A percentile compares a stretch with the other conserved stretches of the same genome.
Evolutionary conservation across 2,888 invertebrate genomes (phyloP).

Genomic region (Drosophila acutilabella): DNA sequence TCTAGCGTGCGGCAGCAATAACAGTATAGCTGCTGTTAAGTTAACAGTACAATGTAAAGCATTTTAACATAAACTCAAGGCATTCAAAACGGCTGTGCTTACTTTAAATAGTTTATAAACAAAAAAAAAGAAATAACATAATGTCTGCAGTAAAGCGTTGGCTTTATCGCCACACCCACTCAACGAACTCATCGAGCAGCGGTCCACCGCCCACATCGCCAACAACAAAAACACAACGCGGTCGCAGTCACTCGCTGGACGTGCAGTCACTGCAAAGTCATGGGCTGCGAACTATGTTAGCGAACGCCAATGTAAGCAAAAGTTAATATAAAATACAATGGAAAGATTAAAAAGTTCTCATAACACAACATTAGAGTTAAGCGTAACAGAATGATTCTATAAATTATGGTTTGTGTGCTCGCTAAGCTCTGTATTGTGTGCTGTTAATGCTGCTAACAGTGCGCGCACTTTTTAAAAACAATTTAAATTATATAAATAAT

Average conservation of each 20-base stretch:
- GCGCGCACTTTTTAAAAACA: slow-evolving; percentile 35
- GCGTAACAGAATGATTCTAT: slow-evolving; percentile 31
- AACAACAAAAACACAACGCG: slow-evolving; percentile 78
- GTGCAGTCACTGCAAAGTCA: slow-evolving; percentile 83
- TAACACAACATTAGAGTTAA: slow-evolving; percentile 9
- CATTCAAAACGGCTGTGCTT: slow-evolving; percentile 49
- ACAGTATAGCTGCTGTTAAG: slow-evolving; percentile 32
- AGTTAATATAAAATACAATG: neutral
- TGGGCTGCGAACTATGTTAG: slow-evolving; percentile 82
- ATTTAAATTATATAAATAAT: too few species aligned
- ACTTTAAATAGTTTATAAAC: slow-evolving; percentile 19
- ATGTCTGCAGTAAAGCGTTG: slow-evolving; percentile 85
- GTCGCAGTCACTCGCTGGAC: slow-evolving; percentile 84
- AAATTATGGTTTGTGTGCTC: slow-evolving; percentile 37
- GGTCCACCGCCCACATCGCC: slow-evolving; percentile 69
- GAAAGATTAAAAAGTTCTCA: neutral
- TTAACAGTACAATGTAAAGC: slow-evolving; percentile 46
- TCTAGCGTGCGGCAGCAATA: slow-evolving; percentile 31
- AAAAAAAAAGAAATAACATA: slow-evolving; percentile 19
- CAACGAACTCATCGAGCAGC: slow-evolving; percentile 61
- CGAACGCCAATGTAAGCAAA: slow-evolving; percentile 79
- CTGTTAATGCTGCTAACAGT: slow-evolving; percentile 9
- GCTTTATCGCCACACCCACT: slow-evolving; percentile 83
- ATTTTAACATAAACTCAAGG: slow-evolving; percentile 19
- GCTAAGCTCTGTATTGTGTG: slow-evolving; percentile 28